Percentiles rank a stretch among this genome's conserved stretches.
phyloP scores from a whole-genome alignment of 2,797 vertebrate species.

The Enteromius radiatus region DNA sequence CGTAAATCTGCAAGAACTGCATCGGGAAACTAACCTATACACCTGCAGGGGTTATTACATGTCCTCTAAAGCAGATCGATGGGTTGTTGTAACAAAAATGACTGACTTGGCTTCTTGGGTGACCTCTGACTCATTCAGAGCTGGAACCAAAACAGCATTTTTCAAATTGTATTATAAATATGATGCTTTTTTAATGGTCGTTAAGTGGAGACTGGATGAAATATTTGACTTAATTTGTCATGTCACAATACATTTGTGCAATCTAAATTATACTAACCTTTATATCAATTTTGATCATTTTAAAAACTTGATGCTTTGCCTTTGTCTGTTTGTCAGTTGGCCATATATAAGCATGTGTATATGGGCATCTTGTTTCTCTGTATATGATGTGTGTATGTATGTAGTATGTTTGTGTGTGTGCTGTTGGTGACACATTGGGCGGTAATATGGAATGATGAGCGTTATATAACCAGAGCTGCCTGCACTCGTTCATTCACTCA shows the following conservation, averaged over 20 bases:
- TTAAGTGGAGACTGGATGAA: not conserved
- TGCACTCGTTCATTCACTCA: slow-evolving; percentile 58
- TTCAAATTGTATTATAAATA: not conserved
- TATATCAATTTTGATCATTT: not conserved
- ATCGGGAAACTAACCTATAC: too few species aligned
- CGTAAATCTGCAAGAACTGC: too few species aligned
- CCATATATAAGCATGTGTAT: not conserved
- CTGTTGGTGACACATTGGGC: slow-evolving; percentile 62
- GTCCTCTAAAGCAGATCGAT: too few species aligned
- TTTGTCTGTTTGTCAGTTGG: not conserved
- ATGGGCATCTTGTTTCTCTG: not conserved
- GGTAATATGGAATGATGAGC: slow-evolving; percentile 64
- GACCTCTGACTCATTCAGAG: too few species aligned
- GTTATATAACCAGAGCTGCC: slow-evolving; percentile 62
- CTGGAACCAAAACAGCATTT: not conserved
- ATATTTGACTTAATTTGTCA: not conserved
- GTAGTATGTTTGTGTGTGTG: slow-evolving; percentile 51
- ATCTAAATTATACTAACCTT: not conserved
- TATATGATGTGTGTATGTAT: slow-evolving; percentile 50
- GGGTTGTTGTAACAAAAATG: too few species aligned
- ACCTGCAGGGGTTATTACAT: too few species aligned
- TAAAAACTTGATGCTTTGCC: not conserved
- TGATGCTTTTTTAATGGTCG: too few species aligned
- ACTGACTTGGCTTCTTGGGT: too few species aligned
- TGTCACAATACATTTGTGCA: not conserved